A percentile compares a stretch with the other conserved stretches of the same genome.
Conservation (phyloP, 2,113 vertebrate genomes). For the Cyprinodon variegatus region DNA sequence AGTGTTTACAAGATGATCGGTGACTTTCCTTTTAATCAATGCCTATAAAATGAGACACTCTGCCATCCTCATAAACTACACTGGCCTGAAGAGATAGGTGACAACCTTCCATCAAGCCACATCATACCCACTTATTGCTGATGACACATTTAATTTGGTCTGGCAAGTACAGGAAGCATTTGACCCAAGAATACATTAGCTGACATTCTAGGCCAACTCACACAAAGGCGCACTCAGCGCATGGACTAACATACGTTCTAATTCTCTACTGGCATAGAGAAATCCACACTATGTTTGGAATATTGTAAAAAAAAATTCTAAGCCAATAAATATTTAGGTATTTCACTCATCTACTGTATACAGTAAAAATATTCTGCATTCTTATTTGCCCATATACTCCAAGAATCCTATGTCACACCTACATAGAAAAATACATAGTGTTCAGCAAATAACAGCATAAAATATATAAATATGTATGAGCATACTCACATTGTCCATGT, state of each 20-base stretch:
- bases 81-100: slow-evolving; percentile 70
- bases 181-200: slow-evolving; percentile 65
- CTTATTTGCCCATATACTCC: neutral
- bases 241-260: slow-evolving; percentile 4
- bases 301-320: neutral
- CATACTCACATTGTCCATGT: slow-evolving; percentile 21
- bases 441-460: slow-evolving; percentile 16
- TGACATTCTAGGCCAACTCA: slow-evolving; percentile 60
- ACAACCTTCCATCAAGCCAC: slow-evolving; percentile 73
- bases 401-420: neutral
- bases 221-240: neutral
- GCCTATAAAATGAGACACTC: slow-evolving; percentile 29
- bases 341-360: neutral
- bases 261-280: neutral
- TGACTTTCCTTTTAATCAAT: slow-evolving; percentile 16
- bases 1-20: neutral
- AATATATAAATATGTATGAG: slow-evolving; percentile 24
- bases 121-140: slow-evolving; percentile 42
- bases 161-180: slow-evolving; percentile 72
- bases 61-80: slow-evolving; percentile 46
- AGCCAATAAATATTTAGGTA: no score
- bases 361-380: neutral
- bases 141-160: slow-evolving; percentile 65
- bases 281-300: neutral
- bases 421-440: neutral